phyloP scores from a whole-genome alignment of 2,113 vertebrate species.

The Scartelaos histophorus region DNA sequence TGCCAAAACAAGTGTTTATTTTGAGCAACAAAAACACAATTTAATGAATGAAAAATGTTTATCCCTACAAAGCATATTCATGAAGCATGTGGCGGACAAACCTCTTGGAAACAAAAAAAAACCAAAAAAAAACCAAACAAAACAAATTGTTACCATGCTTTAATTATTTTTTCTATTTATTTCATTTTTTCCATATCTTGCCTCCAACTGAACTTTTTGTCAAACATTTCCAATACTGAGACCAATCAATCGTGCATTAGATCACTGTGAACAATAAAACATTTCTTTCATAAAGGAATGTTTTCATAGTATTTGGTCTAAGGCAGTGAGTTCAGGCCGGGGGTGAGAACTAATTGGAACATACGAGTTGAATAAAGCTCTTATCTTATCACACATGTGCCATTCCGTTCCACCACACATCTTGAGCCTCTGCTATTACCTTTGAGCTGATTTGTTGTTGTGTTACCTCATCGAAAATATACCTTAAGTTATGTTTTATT shows the following conservation, averaged over 20 bases:
- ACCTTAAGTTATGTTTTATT: no score
- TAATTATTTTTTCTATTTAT: neutral
- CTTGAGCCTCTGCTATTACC: neutral
- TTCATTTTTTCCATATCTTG: neutral
- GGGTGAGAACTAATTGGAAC: slow-evolving; percentile 21
- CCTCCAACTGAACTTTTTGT: neutral
- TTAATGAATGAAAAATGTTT: no score
- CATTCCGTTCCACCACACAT: neutral
- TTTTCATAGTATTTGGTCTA: slow-evolving; percentile 16
- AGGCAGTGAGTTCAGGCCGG: neutral
- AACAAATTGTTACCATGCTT: neutral
- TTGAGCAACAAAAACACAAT: no score
- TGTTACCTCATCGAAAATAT: no score
- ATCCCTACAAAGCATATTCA: no score
- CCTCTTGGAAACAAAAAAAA: neutral
- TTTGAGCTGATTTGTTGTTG: neutral
- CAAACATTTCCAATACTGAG: slow-evolving; percentile 15
- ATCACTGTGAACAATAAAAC: slow-evolving; percentile 18
- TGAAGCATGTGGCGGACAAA: neutral
- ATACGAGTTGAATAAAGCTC: slow-evolving; percentile 2
- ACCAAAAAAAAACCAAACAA: no score
- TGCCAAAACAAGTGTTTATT: no score
- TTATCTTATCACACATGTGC: slow-evolving; percentile 4
- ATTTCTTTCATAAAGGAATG: slow-evolving; percentile 19
- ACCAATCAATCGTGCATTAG: slow-evolving; percentile 3